Conservation (phyloP, 2,888 invertebrate species). For the Dusona sp. region DNA sequence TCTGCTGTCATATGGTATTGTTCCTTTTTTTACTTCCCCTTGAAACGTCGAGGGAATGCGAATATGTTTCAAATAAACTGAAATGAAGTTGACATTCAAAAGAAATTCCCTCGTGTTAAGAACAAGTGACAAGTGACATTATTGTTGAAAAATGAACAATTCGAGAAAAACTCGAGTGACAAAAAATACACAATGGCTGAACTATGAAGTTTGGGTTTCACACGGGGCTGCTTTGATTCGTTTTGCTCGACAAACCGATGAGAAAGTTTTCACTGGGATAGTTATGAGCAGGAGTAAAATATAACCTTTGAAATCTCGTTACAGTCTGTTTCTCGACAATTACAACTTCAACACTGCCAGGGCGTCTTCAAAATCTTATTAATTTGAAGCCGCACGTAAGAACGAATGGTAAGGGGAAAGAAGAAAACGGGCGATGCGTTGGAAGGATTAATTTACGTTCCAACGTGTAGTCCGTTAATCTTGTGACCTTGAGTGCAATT, state of each 20-base stretch:
- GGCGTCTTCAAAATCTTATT: conserved; percentile 25
- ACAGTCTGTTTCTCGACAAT: conserved; percentile 12
- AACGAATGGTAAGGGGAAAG: conserved; percentile 24
- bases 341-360: conserved; percentile 1
- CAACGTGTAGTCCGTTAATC: conserved; percentile 51
- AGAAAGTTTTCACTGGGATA: background rate
- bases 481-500: conserved; percentile 55
- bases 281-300: background rate
- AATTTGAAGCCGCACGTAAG: conserved; percentile 54
- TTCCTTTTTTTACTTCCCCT: background rate
- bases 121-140: background rate
- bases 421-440: background rate
- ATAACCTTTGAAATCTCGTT: conserved; percentile 32
- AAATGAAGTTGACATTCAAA: background rate
- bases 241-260: background rate
- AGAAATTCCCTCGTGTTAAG: background rate
- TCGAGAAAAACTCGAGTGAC: background rate
- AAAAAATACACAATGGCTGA: background rate
- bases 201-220: background rate
- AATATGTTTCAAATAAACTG: conserved; percentile 1
- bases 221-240: background rate
- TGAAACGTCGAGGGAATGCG: background rate
- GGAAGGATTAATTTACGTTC: conserved; percentile 29
- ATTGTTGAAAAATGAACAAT: background rate
- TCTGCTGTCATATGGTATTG: background rate